Conservation (phyloP, 2,888 invertebrate genomes). For the Eupelmus urozonus region DNA sequence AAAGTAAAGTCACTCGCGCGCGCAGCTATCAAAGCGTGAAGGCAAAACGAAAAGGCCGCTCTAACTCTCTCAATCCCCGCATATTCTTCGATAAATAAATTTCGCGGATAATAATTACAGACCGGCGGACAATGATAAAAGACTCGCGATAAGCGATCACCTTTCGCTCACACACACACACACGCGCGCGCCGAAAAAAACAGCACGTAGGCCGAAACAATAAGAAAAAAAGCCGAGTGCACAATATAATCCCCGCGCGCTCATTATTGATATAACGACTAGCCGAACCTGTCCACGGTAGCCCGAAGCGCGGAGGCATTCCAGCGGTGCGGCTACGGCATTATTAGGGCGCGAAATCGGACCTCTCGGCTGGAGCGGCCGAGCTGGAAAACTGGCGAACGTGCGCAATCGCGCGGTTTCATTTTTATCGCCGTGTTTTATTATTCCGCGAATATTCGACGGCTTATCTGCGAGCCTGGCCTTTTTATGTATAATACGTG, state of each 20-base stretch:
- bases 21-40: constrained; percentile 9
- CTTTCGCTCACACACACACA: no score
- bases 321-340: neutral
- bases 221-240: neutral
- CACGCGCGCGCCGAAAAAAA: neutral
- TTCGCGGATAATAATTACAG: constrained; percentile 43
- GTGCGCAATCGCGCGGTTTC: constrained; percentile 16
- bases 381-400: no score
- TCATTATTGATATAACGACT: constrained; percentile 9
- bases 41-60: constrained; percentile 10
- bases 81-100: constrained; percentile 28
- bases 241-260: neutral
- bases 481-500: constrained; percentile 11
- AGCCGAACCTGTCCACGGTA: neutral
- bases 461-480: constrained; percentile 10
- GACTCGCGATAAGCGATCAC: no score
- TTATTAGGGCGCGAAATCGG: constrained; percentile 29
- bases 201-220: neutral
- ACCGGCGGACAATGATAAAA: constrained; percentile 36
- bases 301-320: constrained; percentile 1
- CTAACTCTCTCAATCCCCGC: constrained; percentile 9
- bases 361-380: no score
- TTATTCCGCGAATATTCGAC: constrained; percentile 21
- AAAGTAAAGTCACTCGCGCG: constrained; percentile 9
- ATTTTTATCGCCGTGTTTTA: constrained; percentile 21